phyloP scores from a whole-genome alignment of 1,140 invertebrate genomes.

The Platorchestia sp. region DNA sequence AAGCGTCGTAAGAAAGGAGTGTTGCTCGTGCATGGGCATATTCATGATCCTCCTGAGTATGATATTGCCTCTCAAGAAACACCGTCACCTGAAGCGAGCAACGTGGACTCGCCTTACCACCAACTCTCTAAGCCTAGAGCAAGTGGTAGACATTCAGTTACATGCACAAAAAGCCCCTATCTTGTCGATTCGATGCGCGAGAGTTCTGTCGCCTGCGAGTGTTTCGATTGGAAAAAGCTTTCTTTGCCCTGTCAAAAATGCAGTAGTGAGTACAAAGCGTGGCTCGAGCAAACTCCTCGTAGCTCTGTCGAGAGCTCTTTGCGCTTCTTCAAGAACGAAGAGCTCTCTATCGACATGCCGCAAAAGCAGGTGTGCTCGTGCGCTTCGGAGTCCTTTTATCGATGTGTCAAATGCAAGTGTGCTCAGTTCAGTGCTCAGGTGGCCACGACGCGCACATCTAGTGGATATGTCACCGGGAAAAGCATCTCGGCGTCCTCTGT shows the following conservation, averaged over 20 bases:
- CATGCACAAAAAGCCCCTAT: conserved; percentile 4
- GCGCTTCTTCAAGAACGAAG: not conserved
- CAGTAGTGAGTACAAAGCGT: not conserved
- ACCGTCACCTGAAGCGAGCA: not conserved
- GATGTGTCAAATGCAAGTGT: conserved; percentile 38
- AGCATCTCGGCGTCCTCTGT: conserved; percentile 19
- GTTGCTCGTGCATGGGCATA: not conserved
- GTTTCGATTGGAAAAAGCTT: conserved; percentile 14
- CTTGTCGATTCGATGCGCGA: not conserved
- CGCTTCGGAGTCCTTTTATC: not conserved
- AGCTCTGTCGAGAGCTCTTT: not conserved
- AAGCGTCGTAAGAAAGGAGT: not conserved
- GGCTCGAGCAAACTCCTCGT: not conserved
- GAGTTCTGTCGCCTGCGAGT: not conserved
- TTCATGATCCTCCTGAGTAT: not conserved
- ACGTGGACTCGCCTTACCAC: not conserved
- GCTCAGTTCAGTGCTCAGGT: not conserved
- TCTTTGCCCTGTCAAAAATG: conserved; percentile 3
- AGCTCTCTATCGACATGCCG: not conserved
- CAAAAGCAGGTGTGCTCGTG: not conserved
- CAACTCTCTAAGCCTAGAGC: not conserved
- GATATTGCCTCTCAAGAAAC: not conserved
- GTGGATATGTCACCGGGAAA: not conserved
- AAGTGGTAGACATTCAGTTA: conserved; percentile 4
- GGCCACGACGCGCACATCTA: not conserved